Conservation (phyloP, 2,113 vertebrate genomes). For the Pedetes capensis region DNA sequence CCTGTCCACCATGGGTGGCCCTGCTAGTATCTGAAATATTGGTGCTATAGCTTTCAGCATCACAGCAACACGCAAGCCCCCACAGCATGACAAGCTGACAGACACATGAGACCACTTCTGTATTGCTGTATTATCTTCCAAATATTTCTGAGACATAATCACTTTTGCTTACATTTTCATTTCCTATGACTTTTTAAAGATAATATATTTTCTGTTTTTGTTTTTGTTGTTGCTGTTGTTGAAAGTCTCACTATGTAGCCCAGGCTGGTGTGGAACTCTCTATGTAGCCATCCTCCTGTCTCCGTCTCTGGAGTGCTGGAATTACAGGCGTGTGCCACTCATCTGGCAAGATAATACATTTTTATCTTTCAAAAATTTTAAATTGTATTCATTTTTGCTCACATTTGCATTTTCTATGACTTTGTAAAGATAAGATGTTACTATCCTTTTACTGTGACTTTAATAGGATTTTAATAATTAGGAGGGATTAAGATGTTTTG, state of each 20-base stretch:
- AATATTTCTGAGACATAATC: not conserved
- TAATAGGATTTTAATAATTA: not conserved
- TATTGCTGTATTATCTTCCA: not conserved
- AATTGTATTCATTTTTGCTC: not conserved
- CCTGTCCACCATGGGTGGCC: too few species aligned
- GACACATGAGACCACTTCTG: too few species aligned
- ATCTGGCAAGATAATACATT: not conserved
- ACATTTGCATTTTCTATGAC: not conserved
- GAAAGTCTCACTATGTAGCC: not conserved
- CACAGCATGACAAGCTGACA: too few species aligned
- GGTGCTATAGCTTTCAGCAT: too few species aligned
- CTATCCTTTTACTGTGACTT: not conserved
- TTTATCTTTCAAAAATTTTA: not conserved
- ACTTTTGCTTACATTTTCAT: not conserved
- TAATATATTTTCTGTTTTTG: not conserved
- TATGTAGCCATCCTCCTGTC: too few species aligned
- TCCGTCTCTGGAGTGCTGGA: not conserved
- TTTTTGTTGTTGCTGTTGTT: too few species aligned
- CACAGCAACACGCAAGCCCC: too few species aligned
- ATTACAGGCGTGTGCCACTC: too few species aligned
- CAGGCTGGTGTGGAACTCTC: too few species aligned
- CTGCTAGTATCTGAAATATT: too few species aligned
- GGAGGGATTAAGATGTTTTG: not conserved
- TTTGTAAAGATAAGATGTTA: not conserved
- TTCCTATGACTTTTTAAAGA: not conserved